Percentiles rank a stretch among this genome's conserved stretches.
These are phyloP conservation scores for Leptarthrus brevirostris DNA, from an alignment of 2,888 invertebrate genomes.

Conservation along the genomic window DNA sequence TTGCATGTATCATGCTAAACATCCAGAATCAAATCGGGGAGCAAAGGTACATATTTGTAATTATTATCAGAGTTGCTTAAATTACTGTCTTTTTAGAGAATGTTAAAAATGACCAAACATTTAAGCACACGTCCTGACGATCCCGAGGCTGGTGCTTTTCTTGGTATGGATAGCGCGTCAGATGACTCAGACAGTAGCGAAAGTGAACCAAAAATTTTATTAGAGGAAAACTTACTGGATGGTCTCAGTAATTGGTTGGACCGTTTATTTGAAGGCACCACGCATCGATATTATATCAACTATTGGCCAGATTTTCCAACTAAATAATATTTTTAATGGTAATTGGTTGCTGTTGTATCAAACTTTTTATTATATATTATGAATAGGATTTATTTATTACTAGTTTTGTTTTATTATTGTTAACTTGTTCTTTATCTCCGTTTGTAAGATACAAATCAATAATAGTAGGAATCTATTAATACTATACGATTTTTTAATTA, in stretches of 20 bases:
- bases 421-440: neutral
- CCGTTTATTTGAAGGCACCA: conserved; percentile 94
- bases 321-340: conserved; percentile 70
- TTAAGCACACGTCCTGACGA: conserved; percentile 70
- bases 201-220: conserved; percentile 69
- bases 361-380: conserved; percentile 5
- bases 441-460: neutral
- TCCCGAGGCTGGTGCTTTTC: conserved; percentile 86
- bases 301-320: conserved; percentile 98
- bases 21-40: conserved; percentile 81
- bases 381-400: conserved; percentile 27
- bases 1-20: conserved; percentile 98
- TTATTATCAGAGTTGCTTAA: too few relatives aligned
- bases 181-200: conserved; percentile 71
- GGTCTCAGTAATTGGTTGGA: conserved; percentile 97
- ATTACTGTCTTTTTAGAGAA: conserved; percentile 69
- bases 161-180: conserved; percentile 80
- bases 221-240: conserved; percentile 84
- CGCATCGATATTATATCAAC: conserved; percentile 94
- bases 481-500: neutral
- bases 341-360: neutral
- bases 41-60: too few relatives aligned
- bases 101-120: conserved; percentile 76
- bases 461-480: neutral
- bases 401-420: too few relatives aligned